Conservation (phyloP, 2,888 invertebrate genomes). For the Cataglyphis albicans region DNA sequence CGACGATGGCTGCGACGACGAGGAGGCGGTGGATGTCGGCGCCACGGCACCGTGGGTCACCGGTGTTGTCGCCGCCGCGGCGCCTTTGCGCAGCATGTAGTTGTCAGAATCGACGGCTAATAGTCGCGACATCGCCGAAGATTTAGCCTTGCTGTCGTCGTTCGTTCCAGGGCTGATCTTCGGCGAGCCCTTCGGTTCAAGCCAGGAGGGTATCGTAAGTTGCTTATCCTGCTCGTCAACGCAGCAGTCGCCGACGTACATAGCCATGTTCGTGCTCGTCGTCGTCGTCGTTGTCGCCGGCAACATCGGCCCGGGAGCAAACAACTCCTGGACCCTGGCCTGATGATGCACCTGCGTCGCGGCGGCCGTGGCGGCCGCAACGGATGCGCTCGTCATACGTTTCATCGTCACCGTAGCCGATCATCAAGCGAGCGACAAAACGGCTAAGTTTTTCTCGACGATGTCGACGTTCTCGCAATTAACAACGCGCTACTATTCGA, state of each 20-base stretch:
- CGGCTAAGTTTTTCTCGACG: constrained; percentile 62
- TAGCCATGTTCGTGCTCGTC: constrained; percentile 15
- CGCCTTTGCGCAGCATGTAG: constrained; percentile 84
- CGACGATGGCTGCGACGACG: constrained; percentile 25
- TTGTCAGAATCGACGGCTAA: constrained; percentile 84
- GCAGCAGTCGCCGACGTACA: constrained; percentile 26
- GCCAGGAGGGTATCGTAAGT: constrained; percentile 29
- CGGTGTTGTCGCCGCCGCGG: constrained; percentile 52
- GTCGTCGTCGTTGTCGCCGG: constrained; percentile 3
- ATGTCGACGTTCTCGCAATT: constrained; percentile 8
- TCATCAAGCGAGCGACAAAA: constrained; percentile 52
- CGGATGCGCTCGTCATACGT: constrained; percentile 73
- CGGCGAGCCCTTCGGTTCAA: constrained; percentile 57
- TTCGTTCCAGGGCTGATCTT: constrained; percentile 61
- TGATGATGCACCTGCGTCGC: constrained; percentile 74
- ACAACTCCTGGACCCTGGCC: constrained; percentile 68
- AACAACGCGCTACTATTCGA: constrained; percentile 57
- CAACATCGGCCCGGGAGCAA: constrained; percentile 50
- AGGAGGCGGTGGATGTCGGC: constrained; percentile 33
- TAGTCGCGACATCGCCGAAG: constrained; percentile 81
- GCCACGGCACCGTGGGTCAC: constrained; percentile 29
- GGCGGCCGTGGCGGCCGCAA: constrained; percentile 70
- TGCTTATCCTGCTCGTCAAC: constrained; percentile 38
- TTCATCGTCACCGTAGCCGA: constrained; percentile 73
- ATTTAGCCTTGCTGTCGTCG: constrained; percentile 80